Evolutionary conservation across 1,140 invertebrate genomes (phyloP).

Genomic region (Pseudomyrmex sp.): DNA sequence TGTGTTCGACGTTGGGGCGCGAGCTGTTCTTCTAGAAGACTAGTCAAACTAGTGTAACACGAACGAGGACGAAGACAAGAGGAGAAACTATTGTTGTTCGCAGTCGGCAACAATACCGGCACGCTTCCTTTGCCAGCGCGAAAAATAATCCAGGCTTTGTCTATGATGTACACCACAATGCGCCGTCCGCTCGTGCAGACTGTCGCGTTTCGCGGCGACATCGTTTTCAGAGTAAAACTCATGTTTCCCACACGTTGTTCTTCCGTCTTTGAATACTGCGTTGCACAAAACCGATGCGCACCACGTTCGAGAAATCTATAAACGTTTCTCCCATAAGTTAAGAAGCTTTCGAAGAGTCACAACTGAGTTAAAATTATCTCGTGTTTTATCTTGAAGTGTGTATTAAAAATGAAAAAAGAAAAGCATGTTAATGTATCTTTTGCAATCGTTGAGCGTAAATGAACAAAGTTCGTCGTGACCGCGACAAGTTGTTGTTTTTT

Average conservation of each 20-base stretch:
- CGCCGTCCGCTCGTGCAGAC: constrained; percentile 66
- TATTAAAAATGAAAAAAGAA: constrained; percentile 19
- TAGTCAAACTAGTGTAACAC: constrained; percentile 76
- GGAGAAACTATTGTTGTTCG: constrained; percentile 71
- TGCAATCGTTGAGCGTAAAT: constrained; percentile 31
- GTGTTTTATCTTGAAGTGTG: no score
- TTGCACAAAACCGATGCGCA: constrained; percentile 47
- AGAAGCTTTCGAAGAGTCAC: no score
- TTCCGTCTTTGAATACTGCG: constrained; percentile 6
- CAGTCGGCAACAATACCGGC: constrained; percentile 66
- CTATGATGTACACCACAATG: constrained; percentile 70
- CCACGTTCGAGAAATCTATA: neutral
- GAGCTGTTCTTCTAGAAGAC: constrained; percentile 69
- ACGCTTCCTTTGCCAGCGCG: constrained; percentile 75
- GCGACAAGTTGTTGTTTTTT: constrained; percentile 8
- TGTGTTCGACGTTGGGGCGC: constrained; percentile 39
- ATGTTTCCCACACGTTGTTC: constrained; percentile 47
- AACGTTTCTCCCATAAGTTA: neutral
- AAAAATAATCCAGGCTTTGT: constrained; percentile 80
- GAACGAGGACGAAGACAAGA: constrained; percentile 70
- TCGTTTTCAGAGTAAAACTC: constrained; percentile 40
- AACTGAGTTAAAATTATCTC: no score
- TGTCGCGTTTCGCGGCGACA: constrained; percentile 3
- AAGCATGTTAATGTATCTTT: constrained; percentile 31
- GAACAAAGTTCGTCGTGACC: constrained; percentile 31